phyloP scores from a whole-genome alignment of 2,888 invertebrate genomes.

The Dicranocentrus wangi region DNA sequence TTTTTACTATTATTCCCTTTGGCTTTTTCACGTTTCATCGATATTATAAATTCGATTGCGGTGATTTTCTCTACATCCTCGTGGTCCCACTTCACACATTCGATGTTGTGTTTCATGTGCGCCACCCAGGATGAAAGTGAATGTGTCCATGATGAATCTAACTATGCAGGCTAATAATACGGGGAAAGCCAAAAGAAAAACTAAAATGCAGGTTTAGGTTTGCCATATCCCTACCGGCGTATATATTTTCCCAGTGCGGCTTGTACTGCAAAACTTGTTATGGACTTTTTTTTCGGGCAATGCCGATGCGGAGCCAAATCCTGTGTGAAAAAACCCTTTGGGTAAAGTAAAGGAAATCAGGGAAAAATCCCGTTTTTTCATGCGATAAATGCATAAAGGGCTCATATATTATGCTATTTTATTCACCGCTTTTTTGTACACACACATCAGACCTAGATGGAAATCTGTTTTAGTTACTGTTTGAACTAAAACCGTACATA shows the following conservation, averaged over 20 bases:
- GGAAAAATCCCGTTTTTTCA: constrained; percentile 25
- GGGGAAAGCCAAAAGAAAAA: neutral
- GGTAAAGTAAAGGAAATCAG: constrained; percentile 17
- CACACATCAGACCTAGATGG: neutral
- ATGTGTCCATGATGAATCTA: no score
- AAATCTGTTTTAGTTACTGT: neutral
- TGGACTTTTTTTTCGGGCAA: no score
- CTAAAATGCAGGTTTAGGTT: neutral
- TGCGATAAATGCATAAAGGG: neutral
- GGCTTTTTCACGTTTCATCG: constrained; percentile 36
- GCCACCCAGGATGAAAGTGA: no score
- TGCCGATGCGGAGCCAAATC: no score
- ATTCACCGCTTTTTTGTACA: constrained; percentile 5
- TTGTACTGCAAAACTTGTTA: constrained; percentile 4
- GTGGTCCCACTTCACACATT: no score
- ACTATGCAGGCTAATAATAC: no score
- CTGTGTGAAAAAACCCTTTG: no score
- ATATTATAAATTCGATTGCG: constrained; percentile 43
- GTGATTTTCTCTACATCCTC: constrained; percentile 26
- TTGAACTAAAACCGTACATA: no score
- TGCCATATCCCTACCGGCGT: neutral
- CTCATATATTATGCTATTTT: constrained; percentile 2
- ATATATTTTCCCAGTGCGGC: neutral
- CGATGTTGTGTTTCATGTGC: no score
- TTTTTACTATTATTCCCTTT: constrained; percentile 21